Base-by-base conservation (phyloP, 2,888 invertebrate species). In the Archips crataeganus region DNA sequence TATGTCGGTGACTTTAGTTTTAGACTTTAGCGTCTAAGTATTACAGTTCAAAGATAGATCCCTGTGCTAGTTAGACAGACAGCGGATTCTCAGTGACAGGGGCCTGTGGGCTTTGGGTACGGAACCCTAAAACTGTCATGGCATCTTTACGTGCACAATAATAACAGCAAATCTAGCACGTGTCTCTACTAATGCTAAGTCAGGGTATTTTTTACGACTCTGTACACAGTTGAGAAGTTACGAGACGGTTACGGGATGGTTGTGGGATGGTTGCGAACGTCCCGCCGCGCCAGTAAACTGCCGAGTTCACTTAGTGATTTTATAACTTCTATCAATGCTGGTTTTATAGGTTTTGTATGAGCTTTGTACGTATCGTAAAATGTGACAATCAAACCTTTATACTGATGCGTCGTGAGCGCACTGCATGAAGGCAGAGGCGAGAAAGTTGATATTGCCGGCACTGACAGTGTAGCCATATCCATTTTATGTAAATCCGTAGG, bases 261-360 rank as follows among this genome's bases (percentile, higher is more conserved):
- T 51, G n/a, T 36, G 64, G 6, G 45, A 54, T 54, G 57, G 60
- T 54, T 70, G 51, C 61, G 60, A 42, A 47, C 36, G 51, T 51
- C 51, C 71, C 51, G 51, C 32, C 23, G 65, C 49, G 51, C 6
- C 70, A 15, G 9, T 39, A 65, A 61, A 71, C 71, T 71, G 71
- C 71, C 42, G 66, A 71, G 60, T 71, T 61, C 71, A 71, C 71
- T 71, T 71, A 71, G 71, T 71, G 71, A 71, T 71, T 71, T 71
- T 71, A 71, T 54, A 66, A 51, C 66, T 70, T 62, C 70, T 71
- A 71, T 71, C 71, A 71, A 54, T 67, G 61, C 61, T 5, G 60
- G 63, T 71, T 71, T 71, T 71, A 71, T 45, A 54, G 60, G 34
- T 61, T 67, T 67, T 51, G 42, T 71, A 71, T 71, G 71, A 42